A percentile compares a stretch with the other conserved stretches of the same genome.
Conservation (phyloP, 2,113 vertebrate genomes). For the Mormyrus iriodes region DNA sequence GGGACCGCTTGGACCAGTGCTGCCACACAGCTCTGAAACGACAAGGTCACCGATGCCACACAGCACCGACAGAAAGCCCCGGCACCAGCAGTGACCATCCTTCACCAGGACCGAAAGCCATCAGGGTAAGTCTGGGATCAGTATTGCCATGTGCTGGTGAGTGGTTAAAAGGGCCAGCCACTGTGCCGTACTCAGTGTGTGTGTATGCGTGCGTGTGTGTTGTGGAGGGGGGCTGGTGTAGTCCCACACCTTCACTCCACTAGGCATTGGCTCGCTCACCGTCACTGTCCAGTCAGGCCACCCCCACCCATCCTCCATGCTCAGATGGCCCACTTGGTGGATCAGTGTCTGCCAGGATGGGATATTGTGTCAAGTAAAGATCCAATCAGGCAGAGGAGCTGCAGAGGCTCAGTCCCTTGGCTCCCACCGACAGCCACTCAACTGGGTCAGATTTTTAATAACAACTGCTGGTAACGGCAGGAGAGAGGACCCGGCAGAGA, state of each 20-base stretch:
- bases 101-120: background rate
- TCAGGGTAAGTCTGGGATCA: background rate
- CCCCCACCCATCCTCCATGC: background rate
- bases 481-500: slow-evolving; percentile 51
- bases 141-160: background rate
- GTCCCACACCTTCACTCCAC: background rate
- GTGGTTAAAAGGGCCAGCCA: background rate
- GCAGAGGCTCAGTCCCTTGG: slow-evolving; percentile 13
- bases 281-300: background rate
- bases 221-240: background rate
- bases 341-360: slow-evolving; percentile 25
- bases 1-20: background rate
- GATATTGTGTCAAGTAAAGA: slow-evolving; percentile 32
- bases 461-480: slow-evolving; percentile 13
- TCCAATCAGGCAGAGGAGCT: slow-evolving; percentile 37
- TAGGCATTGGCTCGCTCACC: background rate
- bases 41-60: background rate
- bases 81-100: background rate
- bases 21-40: background rate
- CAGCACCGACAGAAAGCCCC: background rate
- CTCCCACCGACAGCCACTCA: slow-evolving; percentile 29
- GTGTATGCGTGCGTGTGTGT: background rate
- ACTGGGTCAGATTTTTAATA: slow-evolving; percentile 46
- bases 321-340: slow-evolving; percentile 21
- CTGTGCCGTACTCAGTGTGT: background rate